These are phyloP conservation scores for Drosophila flavopinicola DNA, from an alignment of 2,888 invertebrate genomes.

Conservation along the genomic window DNA sequence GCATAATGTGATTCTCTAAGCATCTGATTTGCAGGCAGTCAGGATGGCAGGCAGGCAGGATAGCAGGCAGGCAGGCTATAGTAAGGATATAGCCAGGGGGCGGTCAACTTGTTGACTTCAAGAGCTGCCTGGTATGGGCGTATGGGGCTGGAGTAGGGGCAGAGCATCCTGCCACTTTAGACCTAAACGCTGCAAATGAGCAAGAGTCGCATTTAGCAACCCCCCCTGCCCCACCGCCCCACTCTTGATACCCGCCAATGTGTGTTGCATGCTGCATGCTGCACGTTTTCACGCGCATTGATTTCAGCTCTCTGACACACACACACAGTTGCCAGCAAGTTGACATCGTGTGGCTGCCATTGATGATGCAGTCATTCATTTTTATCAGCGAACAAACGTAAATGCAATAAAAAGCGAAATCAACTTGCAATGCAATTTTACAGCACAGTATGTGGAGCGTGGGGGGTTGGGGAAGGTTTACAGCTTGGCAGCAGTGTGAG, in stretches of 20 bases:
- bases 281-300: conserved; percentile 39
- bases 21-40: conserved; percentile 64
- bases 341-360: conserved; percentile 44
- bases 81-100: conserved; percentile 39
- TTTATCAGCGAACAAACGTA: conserved; percentile 64
- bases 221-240: conserved; percentile 1
- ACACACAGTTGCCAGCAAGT: conserved; percentile 6
- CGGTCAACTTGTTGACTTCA: conserved; percentile 73
- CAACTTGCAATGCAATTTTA: conserved; percentile 49
- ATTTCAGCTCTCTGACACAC: conserved; percentile 27
- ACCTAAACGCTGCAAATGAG: conserved; percentile 74
- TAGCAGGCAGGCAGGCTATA: conserved; percentile 24
- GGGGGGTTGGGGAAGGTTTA: too few species aligned
- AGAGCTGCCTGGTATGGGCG: background rate
- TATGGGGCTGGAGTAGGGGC: conserved; percentile 13
- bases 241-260: conserved; percentile 25
- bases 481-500: background rate
- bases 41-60: conserved; percentile 22
- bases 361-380: conserved; percentile 73
- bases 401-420: conserved; percentile 69
- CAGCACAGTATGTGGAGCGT: background rate
- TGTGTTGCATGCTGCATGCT: conserved; percentile 17
- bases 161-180: conserved; percentile 69
- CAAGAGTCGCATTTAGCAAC: conserved; percentile 57
- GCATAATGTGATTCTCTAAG: conserved; percentile 72